Percentiles rank a stretch among this genome's conserved stretches.
phyloP scores from a whole-genome alignment of 2,888 invertebrate genomes.

The Lydus trimaculatus region DNA sequence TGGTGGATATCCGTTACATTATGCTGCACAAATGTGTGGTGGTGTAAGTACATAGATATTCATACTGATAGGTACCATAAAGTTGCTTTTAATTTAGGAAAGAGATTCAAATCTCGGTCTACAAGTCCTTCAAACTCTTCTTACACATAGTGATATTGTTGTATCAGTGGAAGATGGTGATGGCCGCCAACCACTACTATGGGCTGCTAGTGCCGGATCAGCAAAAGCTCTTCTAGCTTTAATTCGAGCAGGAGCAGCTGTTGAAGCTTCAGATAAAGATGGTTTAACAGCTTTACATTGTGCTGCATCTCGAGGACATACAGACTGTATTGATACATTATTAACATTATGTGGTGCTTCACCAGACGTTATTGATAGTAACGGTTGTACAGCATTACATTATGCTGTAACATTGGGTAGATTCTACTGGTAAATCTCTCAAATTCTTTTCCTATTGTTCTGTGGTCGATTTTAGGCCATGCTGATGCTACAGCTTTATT shows the following conservation, averaged over 20 bases:
- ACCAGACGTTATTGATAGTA: conserved; percentile 89
- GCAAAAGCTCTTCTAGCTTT: conserved; percentile 89
- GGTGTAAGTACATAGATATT: conserved; percentile 61
- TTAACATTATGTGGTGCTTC: conserved; percentile 88
- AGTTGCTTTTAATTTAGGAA: conserved; percentile 44
- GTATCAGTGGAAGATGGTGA: conserved; percentile 91
- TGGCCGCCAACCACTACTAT: conserved; percentile 91
- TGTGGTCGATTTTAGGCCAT: conserved; percentile 69
- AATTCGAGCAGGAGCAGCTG: conserved; percentile 84
- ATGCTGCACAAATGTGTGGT: conserved; percentile 97
- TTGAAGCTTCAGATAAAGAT: conserved; percentile 87
- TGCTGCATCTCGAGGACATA: conserved; percentile 95
- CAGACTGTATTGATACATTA: conserved; percentile 87
- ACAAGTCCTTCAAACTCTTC: conserved; percentile 79
- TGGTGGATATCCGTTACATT: conserved; percentile 95
- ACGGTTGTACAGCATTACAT: conserved; percentile 95
- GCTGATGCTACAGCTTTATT: conserved; percentile 91
- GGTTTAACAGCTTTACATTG: conserved; percentile 96
- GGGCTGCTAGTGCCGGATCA: conserved; percentile 98
- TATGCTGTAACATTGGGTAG: conserved; percentile 87
- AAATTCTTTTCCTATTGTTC: conserved; percentile 1
- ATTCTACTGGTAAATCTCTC: conserved; percentile 4
- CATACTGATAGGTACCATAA: too few relatives aligned
- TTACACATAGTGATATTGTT: conserved; percentile 77
- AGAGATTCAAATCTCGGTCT: conserved; percentile 70